Base-by-base conservation (phyloP, 1,140 invertebrate genomes). In the Conus ventricosus region DNA sequence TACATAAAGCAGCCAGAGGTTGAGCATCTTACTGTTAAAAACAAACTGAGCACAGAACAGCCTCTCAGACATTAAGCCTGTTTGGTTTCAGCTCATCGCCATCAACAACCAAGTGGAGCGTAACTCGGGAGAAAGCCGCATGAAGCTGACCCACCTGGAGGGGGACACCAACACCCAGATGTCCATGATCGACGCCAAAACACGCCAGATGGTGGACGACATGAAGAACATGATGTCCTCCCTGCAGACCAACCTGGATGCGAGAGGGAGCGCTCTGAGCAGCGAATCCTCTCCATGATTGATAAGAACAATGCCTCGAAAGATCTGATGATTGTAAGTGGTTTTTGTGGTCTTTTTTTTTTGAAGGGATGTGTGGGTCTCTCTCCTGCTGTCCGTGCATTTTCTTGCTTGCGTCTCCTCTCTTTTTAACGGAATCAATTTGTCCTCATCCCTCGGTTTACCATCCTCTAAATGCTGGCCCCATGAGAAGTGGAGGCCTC, bases 101-200 rank as follows among this genome's bases (percentile, higher is more conserved):
- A 88, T 94, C 57, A 91, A 91, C 51, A 88, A 89, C 20, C 90
- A 94, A 80, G 87, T 93, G 25, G 94, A 94, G 54, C 87, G 92
- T 53, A 88, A 63, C 0, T 85, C 85, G 10, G 92, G 91, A 71
- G 93, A 94, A 84, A 90, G 91, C 76, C 92, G 92, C 27, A 91
- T 94, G 91, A 93, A 95, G 85, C 54, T 94, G 10, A 91, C 92
- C 84, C 93, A 93, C 82, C 76, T 94, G 20, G 93, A 94, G 89
- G 92, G 93, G 0, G 94, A 94, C 87, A 91, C 92, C 17, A 92
- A 90, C 60, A 92, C 93, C 53, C 93, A 94, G 88, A 88, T 95
- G 88, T 91, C 92, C 5, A 89, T 92, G 89, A 89, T 95, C 20
- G 94, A 95, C 86, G 89, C 90, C 15, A 94, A 92, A 67, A 94